Evolutionary conservation across 1,140 invertebrate species (phyloP).

Genomic region (Medauroidea extradentata): DNA sequence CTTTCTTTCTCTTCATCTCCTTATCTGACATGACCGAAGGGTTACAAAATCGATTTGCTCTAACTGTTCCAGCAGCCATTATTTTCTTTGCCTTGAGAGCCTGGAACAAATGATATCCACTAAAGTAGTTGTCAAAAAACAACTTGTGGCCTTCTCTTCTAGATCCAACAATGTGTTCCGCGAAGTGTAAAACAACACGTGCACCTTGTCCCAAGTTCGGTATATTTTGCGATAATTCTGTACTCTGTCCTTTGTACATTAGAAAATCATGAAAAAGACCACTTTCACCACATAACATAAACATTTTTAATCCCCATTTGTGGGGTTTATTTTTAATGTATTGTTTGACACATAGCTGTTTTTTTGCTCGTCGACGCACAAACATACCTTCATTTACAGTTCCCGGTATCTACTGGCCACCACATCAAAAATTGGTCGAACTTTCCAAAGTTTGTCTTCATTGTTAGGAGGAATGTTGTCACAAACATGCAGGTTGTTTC

Average conservation of each 20-base stretch:
- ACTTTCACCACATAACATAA: slow-evolving; percentile 16
- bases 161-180: slow-evolving; percentile 14
- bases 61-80: slow-evolving; percentile 35
- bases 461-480: too few species aligned
- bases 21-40: slow-evolving; percentile 37
- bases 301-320: slow-evolving; percentile 16
- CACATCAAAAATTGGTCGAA: slow-evolving; percentile 25
- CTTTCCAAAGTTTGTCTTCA: too few species aligned
- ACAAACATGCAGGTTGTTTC: too few species aligned
- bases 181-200: slow-evolving; percentile 21
- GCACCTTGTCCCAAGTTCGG: slow-evolving; percentile 15
- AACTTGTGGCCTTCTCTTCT: slow-evolving; percentile 15
- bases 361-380: slow-evolving; percentile 32
- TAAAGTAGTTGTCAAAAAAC: slow-evolving; percentile 32
- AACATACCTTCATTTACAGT: slow-evolving; percentile 20
- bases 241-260: slow-evolving; percentile 9
- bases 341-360: slow-evolving; percentile 25
- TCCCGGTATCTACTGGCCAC: slow-evolving; percentile 26
- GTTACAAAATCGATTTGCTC: slow-evolving; percentile 36
- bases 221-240: too few species aligned
- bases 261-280: not conserved
- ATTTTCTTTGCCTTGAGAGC: slow-evolving; percentile 35
- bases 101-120: slow-evolving; percentile 37
- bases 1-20: slow-evolving; percentile 34
- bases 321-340: slow-evolving; percentile 29